Conservation (phyloP, 2,888 invertebrate genomes). For the Leucania comma region DNA sequence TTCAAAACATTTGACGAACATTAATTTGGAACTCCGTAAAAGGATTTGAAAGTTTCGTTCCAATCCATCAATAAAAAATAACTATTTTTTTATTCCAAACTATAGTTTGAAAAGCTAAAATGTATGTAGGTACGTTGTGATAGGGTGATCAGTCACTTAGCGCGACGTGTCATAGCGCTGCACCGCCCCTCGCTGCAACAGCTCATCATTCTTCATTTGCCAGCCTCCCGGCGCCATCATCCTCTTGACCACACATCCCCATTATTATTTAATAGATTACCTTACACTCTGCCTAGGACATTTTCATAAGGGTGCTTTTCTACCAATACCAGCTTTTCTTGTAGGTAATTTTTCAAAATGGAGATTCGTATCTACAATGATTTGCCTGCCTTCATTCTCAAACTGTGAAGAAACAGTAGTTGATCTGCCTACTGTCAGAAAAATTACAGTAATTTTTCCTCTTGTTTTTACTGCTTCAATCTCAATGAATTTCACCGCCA, state of each 20-base stretch:
- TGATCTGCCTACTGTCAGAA: conserved; percentile 71
- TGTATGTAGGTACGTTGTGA: conserved; percentile 35
- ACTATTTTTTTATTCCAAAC: background rate
- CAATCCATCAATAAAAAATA: conserved; percentile 18
- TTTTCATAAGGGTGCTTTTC: conserved; percentile 21
- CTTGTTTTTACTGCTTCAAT: conserved; percentile 81
- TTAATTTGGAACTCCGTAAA: background rate
- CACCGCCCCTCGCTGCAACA: conserved; percentile 71
- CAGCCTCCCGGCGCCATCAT: conserved; percentile 76
- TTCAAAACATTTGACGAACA: background rate
- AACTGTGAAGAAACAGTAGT: conserved; percentile 55
- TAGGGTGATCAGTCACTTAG: conserved; percentile 87
- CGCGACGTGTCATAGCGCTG: conserved; percentile 80
- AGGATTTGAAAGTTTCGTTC: background rate
- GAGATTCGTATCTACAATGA: background rate
- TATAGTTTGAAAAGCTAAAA: conserved; percentile 12
- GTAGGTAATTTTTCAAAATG: background rate
- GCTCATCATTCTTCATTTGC: conserved; percentile 90
- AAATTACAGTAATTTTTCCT: conserved; percentile 83
- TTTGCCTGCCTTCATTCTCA: conserved; percentile 1
- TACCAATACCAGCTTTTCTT: background rate
- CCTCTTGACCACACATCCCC: conserved; percentile 74
- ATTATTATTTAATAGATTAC: conserved; percentile 63
- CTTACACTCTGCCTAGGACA: conserved; percentile 19
- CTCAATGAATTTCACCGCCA: conserved; percentile 87